Evolutionary conservation across 2,113 vertebrate species (phyloP).

Genomic region (Dermatemys mawii): DNA sequence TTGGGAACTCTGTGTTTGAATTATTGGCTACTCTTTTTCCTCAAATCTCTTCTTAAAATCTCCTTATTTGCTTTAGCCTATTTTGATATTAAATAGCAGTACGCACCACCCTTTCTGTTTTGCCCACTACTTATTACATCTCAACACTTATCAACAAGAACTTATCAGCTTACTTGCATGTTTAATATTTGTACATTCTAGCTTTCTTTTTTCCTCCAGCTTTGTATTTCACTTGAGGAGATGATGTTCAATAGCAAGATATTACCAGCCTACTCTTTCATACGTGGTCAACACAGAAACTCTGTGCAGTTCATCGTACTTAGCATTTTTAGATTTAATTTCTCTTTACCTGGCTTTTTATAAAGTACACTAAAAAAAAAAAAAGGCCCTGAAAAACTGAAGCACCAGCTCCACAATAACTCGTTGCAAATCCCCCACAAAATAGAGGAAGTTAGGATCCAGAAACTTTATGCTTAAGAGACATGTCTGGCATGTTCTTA

Average conservation of each 20-base stretch:
- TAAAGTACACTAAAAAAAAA: background rate
- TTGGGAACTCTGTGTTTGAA: background rate
- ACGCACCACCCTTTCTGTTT: accelerated
- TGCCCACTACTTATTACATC: background rate
- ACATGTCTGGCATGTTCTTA: background rate
- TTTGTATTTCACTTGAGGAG: background rate
- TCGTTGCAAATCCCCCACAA: accelerated
- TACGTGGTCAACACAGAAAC: background rate
- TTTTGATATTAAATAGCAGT: background rate
- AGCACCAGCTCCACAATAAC: background rate
- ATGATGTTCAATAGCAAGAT: background rate
- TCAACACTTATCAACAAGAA: background rate
- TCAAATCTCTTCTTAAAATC: background rate
- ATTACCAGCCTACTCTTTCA: background rate
- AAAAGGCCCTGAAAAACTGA: no score
- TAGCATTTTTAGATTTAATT: background rate
- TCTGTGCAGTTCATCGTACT: background rate
- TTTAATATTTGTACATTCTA: background rate
- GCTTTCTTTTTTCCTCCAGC: background rate
- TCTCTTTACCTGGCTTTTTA: background rate
- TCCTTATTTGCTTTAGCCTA: background rate
- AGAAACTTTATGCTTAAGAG: background rate
- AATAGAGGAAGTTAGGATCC: background rate
- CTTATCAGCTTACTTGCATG: background rate
- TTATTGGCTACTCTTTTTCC: background rate